These are phyloP conservation scores for Dicrostonyx torquatus DNA, from an alignment of 2,797 vertebrate genomes.

Conservation along the genomic window DNA sequence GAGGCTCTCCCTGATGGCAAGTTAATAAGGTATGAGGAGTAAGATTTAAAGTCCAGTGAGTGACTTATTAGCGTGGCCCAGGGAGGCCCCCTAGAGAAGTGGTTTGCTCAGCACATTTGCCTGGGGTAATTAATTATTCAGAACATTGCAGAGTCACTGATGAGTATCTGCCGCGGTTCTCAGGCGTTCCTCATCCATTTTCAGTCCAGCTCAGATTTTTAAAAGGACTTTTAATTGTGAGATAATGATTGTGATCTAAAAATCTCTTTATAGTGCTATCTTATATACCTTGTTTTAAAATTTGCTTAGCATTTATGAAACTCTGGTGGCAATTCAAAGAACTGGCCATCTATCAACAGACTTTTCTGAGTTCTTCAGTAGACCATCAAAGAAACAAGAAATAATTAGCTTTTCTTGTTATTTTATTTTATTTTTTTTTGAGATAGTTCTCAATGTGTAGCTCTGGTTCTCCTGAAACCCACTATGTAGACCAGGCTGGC, in stretches of 20 bases:
- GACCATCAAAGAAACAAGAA: not conserved
- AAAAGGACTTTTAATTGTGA: slow-evolving; percentile 23
- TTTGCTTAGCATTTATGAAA: slow-evolving; percentile 20
- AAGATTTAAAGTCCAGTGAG: not conserved
- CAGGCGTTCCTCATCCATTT: not conserved
- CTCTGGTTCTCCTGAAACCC: not conserved
- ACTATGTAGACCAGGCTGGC: not conserved
- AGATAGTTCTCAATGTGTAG: not conserved
- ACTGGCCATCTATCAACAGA: not conserved
- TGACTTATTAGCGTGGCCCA: not conserved
- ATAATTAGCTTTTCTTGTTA: not conserved
- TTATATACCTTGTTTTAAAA: not conserved
- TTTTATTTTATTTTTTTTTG: not conserved
- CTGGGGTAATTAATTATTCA: not conserved
- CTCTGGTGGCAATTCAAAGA: not conserved
- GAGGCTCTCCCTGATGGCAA: not conserved
- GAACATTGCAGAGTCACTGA: not conserved
- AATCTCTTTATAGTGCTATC: not conserved
- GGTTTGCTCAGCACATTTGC: not conserved
- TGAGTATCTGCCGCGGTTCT: not conserved
- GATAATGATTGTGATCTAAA: not conserved
- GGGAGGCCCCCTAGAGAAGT: not conserved
- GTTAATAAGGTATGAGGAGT: not conserved
- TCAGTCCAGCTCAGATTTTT: slow-evolving; percentile 8
- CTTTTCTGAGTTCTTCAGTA: not conserved